phyloP scores from a whole-genome alignment of 2,113 vertebrate genomes.

The Neodon shergylaensis region DNA sequence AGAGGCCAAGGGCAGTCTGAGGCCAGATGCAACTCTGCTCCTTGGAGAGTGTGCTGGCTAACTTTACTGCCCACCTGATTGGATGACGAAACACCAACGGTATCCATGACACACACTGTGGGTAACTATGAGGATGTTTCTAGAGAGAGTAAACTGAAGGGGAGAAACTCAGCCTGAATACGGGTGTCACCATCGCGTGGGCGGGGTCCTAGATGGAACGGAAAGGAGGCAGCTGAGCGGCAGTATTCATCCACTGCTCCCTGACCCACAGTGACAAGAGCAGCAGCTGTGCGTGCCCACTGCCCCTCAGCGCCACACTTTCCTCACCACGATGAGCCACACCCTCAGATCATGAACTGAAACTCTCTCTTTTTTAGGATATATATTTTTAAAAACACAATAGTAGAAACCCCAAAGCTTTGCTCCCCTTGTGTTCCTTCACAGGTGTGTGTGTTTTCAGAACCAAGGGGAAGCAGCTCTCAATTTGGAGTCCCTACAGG shows the following conservation, averaged over 20 bases:
- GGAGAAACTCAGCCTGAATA: neutral
- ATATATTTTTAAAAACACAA: neutral
- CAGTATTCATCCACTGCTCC: neutral
- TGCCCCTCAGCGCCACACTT: neutral
- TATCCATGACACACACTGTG: neutral
- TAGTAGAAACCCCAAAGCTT: neutral
- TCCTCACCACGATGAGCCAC: too few species aligned
- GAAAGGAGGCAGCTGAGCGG: too few species aligned
- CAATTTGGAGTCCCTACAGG: neutral
- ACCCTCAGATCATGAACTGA: neutral
- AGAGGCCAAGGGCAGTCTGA: neutral
- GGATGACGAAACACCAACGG: neutral
- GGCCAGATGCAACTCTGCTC: neutral
- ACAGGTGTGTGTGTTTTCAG: neutral
- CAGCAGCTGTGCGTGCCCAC: accelerated
- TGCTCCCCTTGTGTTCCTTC: neutral
- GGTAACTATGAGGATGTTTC: neutral
- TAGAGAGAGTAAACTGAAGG: neutral
- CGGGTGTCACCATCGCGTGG: accelerated
- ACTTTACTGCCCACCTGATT: neutral
- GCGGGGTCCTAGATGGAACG: neutral
- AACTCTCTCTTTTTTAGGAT: neutral
- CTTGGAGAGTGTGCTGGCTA: neutral
- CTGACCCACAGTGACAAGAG: neutral
- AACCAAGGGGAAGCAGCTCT: neutral